Evolutionary conservation across 2,113 vertebrate genomes (phyloP).

Genomic region (Aplodontia rufa): DNA sequence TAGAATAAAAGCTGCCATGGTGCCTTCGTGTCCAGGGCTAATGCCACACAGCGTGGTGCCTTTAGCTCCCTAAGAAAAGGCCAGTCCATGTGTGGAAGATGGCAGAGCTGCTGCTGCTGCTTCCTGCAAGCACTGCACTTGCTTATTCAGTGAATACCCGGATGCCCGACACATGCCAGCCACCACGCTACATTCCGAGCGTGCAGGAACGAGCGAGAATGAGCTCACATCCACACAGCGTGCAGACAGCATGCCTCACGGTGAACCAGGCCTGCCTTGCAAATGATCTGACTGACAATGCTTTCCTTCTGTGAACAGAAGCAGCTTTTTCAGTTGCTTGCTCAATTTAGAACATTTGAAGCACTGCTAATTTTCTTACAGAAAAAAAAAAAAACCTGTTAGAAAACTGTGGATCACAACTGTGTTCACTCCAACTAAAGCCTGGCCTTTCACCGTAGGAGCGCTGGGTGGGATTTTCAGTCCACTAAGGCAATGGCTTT

Average conservation of each 20-base stretch:
- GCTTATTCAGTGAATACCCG: neutral
- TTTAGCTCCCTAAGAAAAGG: neutral
- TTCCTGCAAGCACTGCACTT: neutral
- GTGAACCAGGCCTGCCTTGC: neutral
- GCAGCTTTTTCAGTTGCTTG: neutral
- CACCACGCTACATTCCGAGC: rapidly evolving
- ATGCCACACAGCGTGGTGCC: rapidly evolving
- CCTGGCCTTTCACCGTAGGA: rapidly evolving
- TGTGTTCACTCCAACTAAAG: neutral
- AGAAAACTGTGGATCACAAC: neutral
- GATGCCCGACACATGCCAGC: rapidly evolving
- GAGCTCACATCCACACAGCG: neutral
- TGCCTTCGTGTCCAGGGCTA: too few relatives aligned
- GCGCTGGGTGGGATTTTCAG: rapidly evolving
- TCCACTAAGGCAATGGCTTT: neutral
- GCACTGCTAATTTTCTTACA: neutral
- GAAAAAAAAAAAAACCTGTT: neutral
- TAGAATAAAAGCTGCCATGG: too few relatives aligned
- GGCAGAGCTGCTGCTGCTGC: rapidly evolving
- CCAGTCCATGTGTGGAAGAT: rapidly evolving
- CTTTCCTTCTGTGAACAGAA: neutral
- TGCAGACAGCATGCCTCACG: rapidly evolving
- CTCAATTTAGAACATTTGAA: neutral
- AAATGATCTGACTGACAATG: neutral
- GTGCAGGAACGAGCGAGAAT: neutral